Evolutionary conservation across 2,797 vertebrate species (phyloP).

Genomic region (Nasua narica): DNA sequence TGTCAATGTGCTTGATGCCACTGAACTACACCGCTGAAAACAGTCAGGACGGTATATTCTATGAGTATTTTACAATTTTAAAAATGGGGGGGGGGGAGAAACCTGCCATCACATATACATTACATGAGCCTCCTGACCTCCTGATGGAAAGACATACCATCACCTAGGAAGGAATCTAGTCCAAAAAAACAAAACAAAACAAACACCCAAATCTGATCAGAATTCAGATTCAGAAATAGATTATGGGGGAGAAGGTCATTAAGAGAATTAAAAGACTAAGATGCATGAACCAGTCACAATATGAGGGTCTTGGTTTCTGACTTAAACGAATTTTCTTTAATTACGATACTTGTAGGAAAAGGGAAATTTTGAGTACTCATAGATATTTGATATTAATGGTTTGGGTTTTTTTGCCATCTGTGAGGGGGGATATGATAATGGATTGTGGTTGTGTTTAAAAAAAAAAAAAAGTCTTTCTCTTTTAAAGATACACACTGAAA

Average conservation of each 20-base stretch:
- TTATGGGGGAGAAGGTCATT: neutral
- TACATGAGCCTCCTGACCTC: neutral
- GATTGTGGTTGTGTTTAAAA: neutral
- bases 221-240: neutral
- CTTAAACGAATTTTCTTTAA: neutral
- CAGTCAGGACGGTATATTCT: neutral
- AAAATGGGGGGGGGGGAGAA: neutral
- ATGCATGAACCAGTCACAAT: neutral
- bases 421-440: neutral
- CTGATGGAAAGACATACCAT: neutral
- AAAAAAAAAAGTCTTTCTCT: neutral
- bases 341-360: neutral
- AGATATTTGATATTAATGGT: neutral
- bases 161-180: neutral
- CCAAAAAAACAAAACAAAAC: neutral
- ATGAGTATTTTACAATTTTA: neutral
- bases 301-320: neutral
- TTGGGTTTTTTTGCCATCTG: neutral
- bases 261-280: neutral
- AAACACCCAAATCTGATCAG: neutral
- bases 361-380: neutral
- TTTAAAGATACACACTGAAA: conserved; percentile 8
- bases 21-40: neutral
- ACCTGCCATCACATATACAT: neutral
- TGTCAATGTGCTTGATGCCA: neutral